Conservation (phyloP, 2,797 vertebrate genomes). For the Micromesistius poutassou region DNA sequence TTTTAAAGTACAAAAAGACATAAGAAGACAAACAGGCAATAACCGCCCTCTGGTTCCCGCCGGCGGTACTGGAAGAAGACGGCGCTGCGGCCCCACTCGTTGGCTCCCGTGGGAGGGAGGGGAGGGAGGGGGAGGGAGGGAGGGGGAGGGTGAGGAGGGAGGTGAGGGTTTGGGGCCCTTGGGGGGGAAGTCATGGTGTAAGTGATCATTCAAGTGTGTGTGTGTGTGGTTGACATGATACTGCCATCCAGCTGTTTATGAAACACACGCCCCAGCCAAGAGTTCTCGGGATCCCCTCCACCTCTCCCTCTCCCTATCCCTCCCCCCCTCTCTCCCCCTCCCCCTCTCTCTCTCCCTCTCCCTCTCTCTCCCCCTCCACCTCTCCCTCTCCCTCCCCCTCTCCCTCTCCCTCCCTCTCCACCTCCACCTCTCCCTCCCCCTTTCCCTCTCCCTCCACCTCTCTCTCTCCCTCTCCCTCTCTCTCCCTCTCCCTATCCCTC, state of each 20-base stretch:
- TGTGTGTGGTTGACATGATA: conserved; percentile 27
- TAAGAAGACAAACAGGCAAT: too few relatives aligned
- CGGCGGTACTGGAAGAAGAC: not conserved
- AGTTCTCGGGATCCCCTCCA: conserved; percentile 20
- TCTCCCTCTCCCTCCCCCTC: conserved; percentile 16
- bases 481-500: not conserved
- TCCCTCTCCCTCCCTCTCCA: conserved; percentile 15
- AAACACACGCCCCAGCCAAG: conserved; percentile 42
- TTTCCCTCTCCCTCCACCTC: conserved; percentile 19
- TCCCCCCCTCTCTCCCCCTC: conserved; percentile 17
- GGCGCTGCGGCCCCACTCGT: not conserved
- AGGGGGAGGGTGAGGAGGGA: not conserved
- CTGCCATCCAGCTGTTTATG: conserved; percentile 52
- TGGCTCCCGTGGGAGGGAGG: not conserved
- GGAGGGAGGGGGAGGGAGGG: not conserved
- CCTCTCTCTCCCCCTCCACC: conserved; percentile 11
- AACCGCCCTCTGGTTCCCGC: not conserved
- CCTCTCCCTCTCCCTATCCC: conserved; percentile 14
- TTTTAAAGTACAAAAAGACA: too few relatives aligned
- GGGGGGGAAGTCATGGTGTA: conserved; percentile 11
- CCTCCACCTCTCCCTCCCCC: conserved; percentile 12
- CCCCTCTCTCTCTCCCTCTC: conserved; percentile 15
- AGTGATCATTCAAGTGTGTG: conserved; percentile 55
- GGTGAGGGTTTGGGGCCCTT: conserved; percentile 6
- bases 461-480: not conserved